Evolutionary conservation across 2,113 vertebrate species (phyloP).

Genomic region (Blennius ocellaris): DNA sequence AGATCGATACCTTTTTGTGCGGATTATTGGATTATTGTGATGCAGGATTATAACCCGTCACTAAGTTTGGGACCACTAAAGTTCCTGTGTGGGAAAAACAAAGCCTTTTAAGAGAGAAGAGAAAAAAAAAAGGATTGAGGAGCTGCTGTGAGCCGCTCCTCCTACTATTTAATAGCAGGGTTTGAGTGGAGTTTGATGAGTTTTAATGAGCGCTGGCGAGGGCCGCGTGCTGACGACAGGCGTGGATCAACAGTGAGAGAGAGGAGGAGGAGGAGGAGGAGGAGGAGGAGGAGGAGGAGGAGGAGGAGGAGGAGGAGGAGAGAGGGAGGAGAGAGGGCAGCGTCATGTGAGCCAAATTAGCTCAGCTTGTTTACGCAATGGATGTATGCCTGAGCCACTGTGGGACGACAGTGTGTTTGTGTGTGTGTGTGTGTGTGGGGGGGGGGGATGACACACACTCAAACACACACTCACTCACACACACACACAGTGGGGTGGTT

Average conservation of each 20-base stretch:
- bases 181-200: conserved; percentile 29
- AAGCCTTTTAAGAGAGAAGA: no score
- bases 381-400: conserved; percentile 67
- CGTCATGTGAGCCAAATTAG: conserved; percentile 79
- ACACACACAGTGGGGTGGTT: conserved; percentile 15
- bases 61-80: background rate
- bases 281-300: no score
- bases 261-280: background rate
- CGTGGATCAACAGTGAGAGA: conserved; percentile 19
- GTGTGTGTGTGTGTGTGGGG: conserved; percentile 33
- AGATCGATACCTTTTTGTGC: background rate
- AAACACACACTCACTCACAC: background rate
- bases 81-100: background rate
- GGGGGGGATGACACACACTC: conserved; percentile 20
- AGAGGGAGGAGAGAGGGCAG: conserved; percentile 16
- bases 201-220: conserved; percentile 25
- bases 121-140: background rate
- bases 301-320: no score
- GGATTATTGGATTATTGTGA: background rate
- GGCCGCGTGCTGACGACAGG: conserved; percentile 18
- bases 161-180: background rate
- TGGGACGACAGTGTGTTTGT: conserved; percentile 50
- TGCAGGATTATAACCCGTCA: no score
- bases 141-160: background rate
- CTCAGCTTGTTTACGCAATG: conserved; percentile 73